Evolutionary conservation across 1,140 invertebrate species (phyloP).

Genomic region (Oppia nitens): DNA sequence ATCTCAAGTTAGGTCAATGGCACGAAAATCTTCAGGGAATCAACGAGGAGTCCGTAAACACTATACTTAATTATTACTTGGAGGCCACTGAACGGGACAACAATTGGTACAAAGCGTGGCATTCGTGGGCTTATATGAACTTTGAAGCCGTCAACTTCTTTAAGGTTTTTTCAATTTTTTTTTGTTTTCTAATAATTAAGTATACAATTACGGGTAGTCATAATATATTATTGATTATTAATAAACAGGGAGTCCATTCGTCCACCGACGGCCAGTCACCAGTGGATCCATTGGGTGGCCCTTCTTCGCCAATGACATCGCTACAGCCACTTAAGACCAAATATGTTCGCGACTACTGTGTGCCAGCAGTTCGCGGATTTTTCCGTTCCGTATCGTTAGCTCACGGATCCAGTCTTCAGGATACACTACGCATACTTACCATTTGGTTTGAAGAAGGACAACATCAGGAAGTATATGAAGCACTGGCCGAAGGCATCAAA

Average conservation of each 20-base stretch:
- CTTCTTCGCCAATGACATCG: not conserved
- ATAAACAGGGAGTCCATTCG: not conserved
- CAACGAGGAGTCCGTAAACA: conserved; percentile 54
- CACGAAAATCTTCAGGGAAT: conserved; percentile 62
- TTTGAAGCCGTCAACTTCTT: conserved; percentile 88
- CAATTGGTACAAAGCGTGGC: conserved; percentile 67
- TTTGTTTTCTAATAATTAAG: no score
- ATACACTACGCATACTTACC: conserved; percentile 78
- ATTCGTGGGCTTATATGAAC: conserved; percentile 93
- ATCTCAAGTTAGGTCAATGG: conserved; percentile 79
- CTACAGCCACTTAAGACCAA: not conserved
- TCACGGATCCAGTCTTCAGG: conserved; percentile 88
- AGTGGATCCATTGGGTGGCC: not conserved
- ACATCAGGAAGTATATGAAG: conserved; percentile 78
- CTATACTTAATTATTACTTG: conserved; percentile 55
- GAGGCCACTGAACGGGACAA: conserved; percentile 73
- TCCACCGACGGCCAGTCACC: not conserved
- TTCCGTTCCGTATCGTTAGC: conserved; percentile 79
- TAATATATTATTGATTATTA: no score
- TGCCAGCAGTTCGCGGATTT: conserved; percentile 87
- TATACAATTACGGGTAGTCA: no score
- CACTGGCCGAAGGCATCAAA: conserved; percentile 74
- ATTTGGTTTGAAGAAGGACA: conserved; percentile 93
- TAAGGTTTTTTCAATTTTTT: conserved; percentile 17
- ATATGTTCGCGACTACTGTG: conserved; percentile 55